These are phyloP conservation scores for Nasonia longicornis DNA, from an alignment of 1,140 invertebrate species.

Conservation along the genomic window DNA sequence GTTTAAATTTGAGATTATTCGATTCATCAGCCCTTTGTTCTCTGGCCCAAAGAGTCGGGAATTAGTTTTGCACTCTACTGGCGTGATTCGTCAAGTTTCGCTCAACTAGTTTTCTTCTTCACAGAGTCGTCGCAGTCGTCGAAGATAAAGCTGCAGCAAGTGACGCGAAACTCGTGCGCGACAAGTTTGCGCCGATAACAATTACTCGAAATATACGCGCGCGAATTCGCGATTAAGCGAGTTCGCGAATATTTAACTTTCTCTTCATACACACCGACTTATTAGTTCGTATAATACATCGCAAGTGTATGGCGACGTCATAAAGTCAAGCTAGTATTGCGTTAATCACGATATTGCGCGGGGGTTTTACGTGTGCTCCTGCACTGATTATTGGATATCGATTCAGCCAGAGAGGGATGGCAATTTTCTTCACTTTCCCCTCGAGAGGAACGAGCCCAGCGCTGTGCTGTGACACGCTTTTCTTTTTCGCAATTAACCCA, in stretches of 20 bases:
- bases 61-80: background rate
- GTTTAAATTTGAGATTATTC: background rate
- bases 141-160: background rate
- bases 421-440: background rate
- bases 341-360: background rate
- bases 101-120: slow-evolving; percentile 1
- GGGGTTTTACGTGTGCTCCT: background rate
- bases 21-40: background rate
- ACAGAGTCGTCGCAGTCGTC: background rate
- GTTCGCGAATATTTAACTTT: background rate
- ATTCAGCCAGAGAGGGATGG: background rate
- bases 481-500: background rate
- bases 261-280: background rate
- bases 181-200: background rate
- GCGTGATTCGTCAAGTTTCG: slow-evolving; percentile 10
- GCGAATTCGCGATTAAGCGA: background rate
- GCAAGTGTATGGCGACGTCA: too few species aligned
- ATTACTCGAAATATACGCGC: background rate
- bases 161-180: background rate
- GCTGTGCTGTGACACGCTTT: background rate
- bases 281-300: too few species aligned
- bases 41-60: background rate
- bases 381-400: background rate
- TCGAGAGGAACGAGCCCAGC: background rate
- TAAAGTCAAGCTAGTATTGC: too few species aligned